phyloP scores from a whole-genome alignment of 2,888 invertebrate genomes.

The Noctua janthe region DNA sequence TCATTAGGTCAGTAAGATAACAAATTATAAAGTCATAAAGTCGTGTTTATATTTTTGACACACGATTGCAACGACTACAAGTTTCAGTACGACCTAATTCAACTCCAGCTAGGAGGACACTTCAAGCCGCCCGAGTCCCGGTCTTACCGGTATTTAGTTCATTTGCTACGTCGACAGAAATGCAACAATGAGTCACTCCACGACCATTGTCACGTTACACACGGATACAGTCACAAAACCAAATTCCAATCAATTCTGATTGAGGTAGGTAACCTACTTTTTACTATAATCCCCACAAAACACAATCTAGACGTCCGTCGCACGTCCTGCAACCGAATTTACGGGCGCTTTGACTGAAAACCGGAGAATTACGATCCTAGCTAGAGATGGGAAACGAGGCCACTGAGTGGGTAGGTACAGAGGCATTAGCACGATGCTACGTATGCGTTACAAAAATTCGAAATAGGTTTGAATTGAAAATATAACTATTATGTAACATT shows the following conservation, averaged over 20 bases:
- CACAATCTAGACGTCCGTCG: conserved; percentile 7
- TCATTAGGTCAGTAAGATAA: too few relatives aligned
- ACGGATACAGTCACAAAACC: background rate
- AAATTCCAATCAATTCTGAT: background rate
- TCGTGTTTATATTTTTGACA: too few relatives aligned
- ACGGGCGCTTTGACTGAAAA: conserved; percentile 39
- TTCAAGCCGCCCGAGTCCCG: too few relatives aligned
- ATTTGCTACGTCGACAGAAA: too few relatives aligned
- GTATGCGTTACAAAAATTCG: background rate
- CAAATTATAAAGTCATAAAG: too few relatives aligned
- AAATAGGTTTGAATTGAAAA: background rate
- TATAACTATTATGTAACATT: background rate
- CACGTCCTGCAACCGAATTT: conserved; percentile 14
- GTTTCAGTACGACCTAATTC: too few relatives aligned
- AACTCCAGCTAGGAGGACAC: too few relatives aligned
- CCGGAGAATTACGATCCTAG: conserved; percentile 27
- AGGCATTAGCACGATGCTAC: background rate
- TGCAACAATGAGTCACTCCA: too few relatives aligned
- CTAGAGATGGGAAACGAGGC: conserved; percentile 5
- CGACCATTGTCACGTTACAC: background rate
- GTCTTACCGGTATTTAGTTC: too few relatives aligned
- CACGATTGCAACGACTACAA: too few relatives aligned
- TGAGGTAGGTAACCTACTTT: conserved; percentile 4
- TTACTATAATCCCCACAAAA: conserved; percentile 22
- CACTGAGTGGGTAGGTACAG: background rate